Base-by-base conservation (phyloP, 2,113 vertebrate genomes). In the Eudyptes chrysolophus region DNA sequence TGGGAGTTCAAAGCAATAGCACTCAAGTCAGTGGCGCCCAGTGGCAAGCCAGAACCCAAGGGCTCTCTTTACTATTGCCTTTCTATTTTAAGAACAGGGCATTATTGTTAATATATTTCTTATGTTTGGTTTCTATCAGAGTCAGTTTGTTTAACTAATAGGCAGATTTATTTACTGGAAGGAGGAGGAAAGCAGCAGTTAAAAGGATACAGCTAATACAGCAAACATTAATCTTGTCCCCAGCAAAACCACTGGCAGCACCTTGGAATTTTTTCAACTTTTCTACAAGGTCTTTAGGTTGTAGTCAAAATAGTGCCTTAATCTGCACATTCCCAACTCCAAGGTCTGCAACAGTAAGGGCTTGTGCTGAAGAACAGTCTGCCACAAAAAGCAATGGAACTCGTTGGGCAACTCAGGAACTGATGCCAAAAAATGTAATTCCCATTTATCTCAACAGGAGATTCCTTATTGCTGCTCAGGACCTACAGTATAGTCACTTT, bases 81-180 rank as follows among this genome's bases (percentile, higher is more conserved):
- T 82, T 36, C 79, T 96, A 89, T 97, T 95, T 96, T 89, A 90
- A 81, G 92, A 91, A n/a, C 62, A 16, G 84, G 58, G 21, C 71
- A 66, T 94, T 96, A 92, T 89, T 96, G 92, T 94, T 89, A 85
- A 95, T 94, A 11, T 58, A 40, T 71, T 68, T 64, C 66, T 71
- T 40, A 36, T 70, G 81, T 84, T 89, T 93, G 92, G 87, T 82
- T 97, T 94, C 90, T 79, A 15, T 86, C 90, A 79, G 93, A 94
- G 90, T 64, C 86, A 9, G 72, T 96, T 96, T 96, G 95, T 96
- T 97, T 97, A 96, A 93, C 80, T 83, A 91, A 93, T 46, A 93
- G 86, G 75, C 82, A 79, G 90, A 94, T 96, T 96, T 95, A 96
- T 95, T 97, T 96, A 88, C 85, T 87, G 93, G 74, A 86, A 79